phyloP scores from a whole-genome alignment of 2,888 invertebrate genomes.

The Germaria angustata region DNA sequence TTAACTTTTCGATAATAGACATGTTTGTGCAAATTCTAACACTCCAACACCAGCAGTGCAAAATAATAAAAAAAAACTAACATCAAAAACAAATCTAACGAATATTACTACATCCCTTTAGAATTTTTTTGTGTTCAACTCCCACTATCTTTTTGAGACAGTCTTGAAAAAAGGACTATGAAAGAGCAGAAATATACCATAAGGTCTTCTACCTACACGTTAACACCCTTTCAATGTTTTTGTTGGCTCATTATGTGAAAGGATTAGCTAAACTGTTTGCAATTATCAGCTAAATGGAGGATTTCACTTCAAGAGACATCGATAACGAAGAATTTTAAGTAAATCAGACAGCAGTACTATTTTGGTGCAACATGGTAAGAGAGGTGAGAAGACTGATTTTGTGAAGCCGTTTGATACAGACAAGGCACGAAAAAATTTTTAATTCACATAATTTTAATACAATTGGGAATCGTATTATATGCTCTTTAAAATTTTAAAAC shows the following conservation, averaged over 20 bases:
- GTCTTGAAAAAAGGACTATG: background rate
- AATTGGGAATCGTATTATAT: too few relatives aligned
- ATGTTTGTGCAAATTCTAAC: slow-evolving; percentile 57
- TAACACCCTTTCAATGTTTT: slow-evolving; percentile 64
- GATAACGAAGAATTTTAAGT: slow-evolving; percentile 38
- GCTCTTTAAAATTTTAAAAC: too few relatives aligned
- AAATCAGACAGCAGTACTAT: slow-evolving; percentile 25
- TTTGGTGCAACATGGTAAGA: background rate
- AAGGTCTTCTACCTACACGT: slow-evolving; percentile 45
- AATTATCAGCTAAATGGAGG: slow-evolving; percentile 62
- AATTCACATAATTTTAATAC: too few relatives aligned
- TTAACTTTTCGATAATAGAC: slow-evolving; percentile 79
- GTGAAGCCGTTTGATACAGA: background rate
- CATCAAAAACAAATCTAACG: slow-evolving; percentile 42
- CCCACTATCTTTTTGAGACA: slow-evolving; percentile 22
- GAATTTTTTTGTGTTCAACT: slow-evolving; percentile 17
- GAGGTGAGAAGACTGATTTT: background rate
- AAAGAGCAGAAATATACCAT: background rate
- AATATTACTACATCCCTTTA: slow-evolving; percentile 35
- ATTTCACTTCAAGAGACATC: slow-evolving; percentile 52
- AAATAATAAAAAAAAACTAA: background rate
- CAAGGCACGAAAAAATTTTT: too few relatives aligned
- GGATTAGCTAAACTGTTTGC: slow-evolving; percentile 63
- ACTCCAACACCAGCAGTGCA: slow-evolving; percentile 41
- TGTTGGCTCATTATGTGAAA: slow-evolving; percentile 65